phyloP scores from a whole-genome alignment of 2,888 invertebrate species.

The Onchidella celtica region DNA sequence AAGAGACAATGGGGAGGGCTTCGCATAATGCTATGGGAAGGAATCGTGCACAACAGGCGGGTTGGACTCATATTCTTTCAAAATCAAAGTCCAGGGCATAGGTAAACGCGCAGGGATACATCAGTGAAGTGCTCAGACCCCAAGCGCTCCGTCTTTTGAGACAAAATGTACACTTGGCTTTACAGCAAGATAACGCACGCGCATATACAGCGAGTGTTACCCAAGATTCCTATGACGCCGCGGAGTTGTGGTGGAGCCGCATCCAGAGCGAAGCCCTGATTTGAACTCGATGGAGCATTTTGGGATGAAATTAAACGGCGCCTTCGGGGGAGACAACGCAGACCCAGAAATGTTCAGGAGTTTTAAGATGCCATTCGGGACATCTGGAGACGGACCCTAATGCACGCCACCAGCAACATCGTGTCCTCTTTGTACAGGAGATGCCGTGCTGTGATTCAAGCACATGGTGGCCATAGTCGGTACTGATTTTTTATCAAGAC shows the following conservation, averaged over 20 bases:
- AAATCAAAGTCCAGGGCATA: background rate
- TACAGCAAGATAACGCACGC: background rate
- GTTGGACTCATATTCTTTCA: background rate
- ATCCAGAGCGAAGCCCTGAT: background rate
- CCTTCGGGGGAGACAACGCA: too few relatives aligned
- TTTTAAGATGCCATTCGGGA: too few relatives aligned
- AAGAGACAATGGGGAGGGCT: background rate
- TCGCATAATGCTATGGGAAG: background rate
- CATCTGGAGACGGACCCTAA: too few relatives aligned
- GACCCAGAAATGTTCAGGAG: too few relatives aligned
- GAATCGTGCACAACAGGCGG: background rate
- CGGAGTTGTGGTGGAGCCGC: background rate
- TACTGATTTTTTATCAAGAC: too few relatives aligned
- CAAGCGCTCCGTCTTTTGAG: background rate
- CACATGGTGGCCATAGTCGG: too few relatives aligned
- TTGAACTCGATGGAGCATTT: too few relatives aligned
- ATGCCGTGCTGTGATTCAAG: too few relatives aligned
- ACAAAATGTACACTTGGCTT: background rate
- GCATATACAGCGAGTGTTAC: background rate
- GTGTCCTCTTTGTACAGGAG: too few relatives aligned
- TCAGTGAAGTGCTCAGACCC: background rate
- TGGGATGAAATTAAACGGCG: too few relatives aligned
- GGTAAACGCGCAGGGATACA: background rate
- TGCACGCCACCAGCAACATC: too few relatives aligned
- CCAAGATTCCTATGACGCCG: background rate